Conservation (phyloP, 2,113 vertebrate genomes). For the Sinocyclocheilus grahami region DNA sequence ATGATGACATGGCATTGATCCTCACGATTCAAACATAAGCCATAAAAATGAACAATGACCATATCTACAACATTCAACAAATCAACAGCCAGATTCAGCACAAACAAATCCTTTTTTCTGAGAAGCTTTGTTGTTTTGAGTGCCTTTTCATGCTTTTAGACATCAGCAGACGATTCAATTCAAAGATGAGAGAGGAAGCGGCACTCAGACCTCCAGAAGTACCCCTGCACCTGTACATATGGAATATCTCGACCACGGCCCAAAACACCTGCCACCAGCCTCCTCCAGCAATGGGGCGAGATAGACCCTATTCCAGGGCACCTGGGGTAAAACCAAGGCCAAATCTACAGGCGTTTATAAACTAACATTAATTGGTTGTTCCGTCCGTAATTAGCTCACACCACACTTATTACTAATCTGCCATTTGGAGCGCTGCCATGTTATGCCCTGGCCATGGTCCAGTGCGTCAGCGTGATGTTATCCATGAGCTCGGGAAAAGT, state of each 20-base stretch:
- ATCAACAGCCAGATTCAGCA: neutral
- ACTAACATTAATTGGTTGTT: constrained; percentile 78
- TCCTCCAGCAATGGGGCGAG: constrained; percentile 9
- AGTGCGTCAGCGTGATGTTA: constrained; percentile 65
- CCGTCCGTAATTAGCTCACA: constrained; percentile 76
- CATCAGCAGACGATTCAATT: constrained; percentile 58
- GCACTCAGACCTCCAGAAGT: constrained; percentile 39
- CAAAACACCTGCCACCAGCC: constrained; percentile 66
- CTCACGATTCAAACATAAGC: neutral
- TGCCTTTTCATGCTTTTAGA: constrained; percentile 70
- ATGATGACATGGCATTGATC: no score
- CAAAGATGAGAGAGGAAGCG: constrained; percentile 58
- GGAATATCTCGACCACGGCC: constrained; percentile 55
- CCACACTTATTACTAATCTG: constrained; percentile 80
- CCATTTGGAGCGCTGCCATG: constrained; percentile 71
- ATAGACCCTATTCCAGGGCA: constrained; percentile 46
- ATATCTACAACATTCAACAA: neutral
- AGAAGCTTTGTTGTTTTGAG: constrained; percentile 64
- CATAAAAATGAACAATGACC: neutral
- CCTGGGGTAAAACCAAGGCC: constrained; percentile 35
- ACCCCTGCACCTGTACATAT: constrained; percentile 59
- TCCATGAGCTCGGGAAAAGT: constrained; percentile 65
- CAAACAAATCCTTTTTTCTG: neutral
- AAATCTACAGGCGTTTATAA: constrained; percentile 75
- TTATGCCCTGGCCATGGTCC: constrained; percentile 70